Base-by-base conservation (phyloP, 1,140 invertebrate species). In the Zaprionus gabonicus region DNA sequence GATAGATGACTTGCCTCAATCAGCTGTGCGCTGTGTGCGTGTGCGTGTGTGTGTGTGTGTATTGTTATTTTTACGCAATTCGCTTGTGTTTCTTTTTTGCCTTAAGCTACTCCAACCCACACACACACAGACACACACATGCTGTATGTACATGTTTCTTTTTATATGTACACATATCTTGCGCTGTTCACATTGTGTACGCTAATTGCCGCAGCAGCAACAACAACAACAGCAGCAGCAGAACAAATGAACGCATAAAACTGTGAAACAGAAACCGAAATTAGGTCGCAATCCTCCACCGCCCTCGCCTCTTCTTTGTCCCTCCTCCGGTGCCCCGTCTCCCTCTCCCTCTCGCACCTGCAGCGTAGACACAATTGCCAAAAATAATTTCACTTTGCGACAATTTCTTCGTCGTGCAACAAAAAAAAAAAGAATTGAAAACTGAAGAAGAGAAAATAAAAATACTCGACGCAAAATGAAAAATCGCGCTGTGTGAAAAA, bases 331-430 rank as follows among this genome's bases (percentile, higher is more conserved):
- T 15, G 20, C 60, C 27, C 17, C 27, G 66, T 53, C 34, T 31
- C 31, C 31, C 64, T 53, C 34, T 31, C 31, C 31, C 64, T 36
- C 67, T 73, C 41, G 56, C 63, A 69, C 58, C 71, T 66, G 57
- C 66, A 51, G 60, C 71, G 25, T 44, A 71, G 80, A 80, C 71
- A 82, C 73, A 83, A 78, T 88, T 87, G 81, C 83, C 84, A 88
- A 87, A 87, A 87, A 87, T 87, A 87, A 87, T 87, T 86, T 88
- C 68, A 55, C 62, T 83, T 31, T 56, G 82, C 75, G 82, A 87
- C 83, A 83, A 78, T 84, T 83, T 83, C 41, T 46, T 12, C 1
- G 28, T 84, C 81, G 76, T 83, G 80, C 80, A 79, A 36, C 78
- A 57, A 66, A 78, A 71, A 70, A 71, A 70, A 67, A 71, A 65